Percentiles rank a stretch among this genome's conserved stretches.
phyloP scores from a whole-genome alignment of 2,113 vertebrate species.

The Trachemys scripta region DNA sequence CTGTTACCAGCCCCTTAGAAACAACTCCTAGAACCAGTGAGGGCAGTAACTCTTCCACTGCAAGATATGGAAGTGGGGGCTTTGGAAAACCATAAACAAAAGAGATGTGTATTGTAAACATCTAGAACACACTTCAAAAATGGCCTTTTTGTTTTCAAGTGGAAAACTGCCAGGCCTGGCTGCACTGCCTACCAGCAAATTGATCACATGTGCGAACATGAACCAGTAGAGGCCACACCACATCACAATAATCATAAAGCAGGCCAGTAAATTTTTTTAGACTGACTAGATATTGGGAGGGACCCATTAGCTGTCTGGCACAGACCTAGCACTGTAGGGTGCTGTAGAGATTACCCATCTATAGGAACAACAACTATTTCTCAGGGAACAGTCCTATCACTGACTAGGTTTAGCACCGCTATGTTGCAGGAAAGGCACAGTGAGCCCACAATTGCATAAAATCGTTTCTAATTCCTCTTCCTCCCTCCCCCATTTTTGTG shows the following conservation, averaged over 20 bases:
- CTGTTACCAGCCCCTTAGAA: neutral
- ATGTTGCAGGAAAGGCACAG: neutral
- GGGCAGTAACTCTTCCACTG: neutral
- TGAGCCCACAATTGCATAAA: neutral
- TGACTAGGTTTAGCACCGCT: accelerated
- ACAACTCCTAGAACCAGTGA: neutral
- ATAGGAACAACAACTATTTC: too few species aligned
- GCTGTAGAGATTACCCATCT: neutral
- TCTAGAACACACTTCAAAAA: slow-evolving; percentile 29
- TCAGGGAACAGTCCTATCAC: neutral
- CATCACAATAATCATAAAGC: neutral
- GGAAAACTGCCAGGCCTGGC: slow-evolving; percentile 47
- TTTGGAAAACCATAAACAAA: slow-evolving; percentile 48
- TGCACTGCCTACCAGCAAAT: slow-evolving; percentile 30
- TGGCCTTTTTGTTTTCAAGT: neutral
- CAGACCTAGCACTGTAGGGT: neutral
- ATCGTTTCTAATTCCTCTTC: neutral
- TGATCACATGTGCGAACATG: slow-evolving; percentile 15
- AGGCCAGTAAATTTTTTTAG: slow-evolving; percentile 29
- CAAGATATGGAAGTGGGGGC: slow-evolving; percentile 46
- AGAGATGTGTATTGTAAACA: neutral
- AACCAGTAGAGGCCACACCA: slow-evolving; percentile 43
- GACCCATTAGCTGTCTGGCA: slow-evolving; percentile 1
- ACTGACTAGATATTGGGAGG: neutral
- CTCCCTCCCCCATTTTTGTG: neutral